Conservation (phyloP, 2,888 invertebrate species). For the Tenthredo livida region DNA sequence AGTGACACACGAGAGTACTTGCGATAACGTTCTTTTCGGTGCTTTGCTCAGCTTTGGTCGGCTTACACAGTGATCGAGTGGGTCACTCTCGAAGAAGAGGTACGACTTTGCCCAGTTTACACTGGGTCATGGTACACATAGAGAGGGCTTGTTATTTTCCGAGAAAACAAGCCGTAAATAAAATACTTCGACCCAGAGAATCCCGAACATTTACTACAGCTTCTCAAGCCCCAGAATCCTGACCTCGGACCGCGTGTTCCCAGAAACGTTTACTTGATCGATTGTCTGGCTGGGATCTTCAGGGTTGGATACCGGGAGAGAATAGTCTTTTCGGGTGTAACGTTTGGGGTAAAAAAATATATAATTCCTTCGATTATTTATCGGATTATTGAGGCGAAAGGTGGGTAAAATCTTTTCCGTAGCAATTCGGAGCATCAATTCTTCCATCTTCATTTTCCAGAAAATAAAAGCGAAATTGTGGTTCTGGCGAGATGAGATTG, state of each 20-base stretch:
- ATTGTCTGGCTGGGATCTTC: constrained; percentile 18
- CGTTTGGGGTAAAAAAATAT: not conserved
- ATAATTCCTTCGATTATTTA: constrained; percentile 15
- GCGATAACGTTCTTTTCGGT: constrained; percentile 52
- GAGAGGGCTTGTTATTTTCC: constrained; percentile 48
- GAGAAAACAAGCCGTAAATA: constrained; percentile 57
- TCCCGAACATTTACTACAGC: constrained; percentile 47
- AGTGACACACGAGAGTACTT: constrained; percentile 47
- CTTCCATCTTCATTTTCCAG: not conserved
- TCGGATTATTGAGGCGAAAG: not conserved
- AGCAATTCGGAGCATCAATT: not conserved
- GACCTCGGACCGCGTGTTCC: constrained; percentile 43
- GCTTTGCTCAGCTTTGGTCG: constrained; percentile 46
- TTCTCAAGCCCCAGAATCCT: constrained; percentile 39
- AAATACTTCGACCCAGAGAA: constrained; percentile 43
- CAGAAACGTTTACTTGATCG: constrained; percentile 28
- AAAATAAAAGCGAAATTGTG: constrained; percentile 31
- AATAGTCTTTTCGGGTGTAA: constrained; percentile 6
- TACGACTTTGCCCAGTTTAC: constrained; percentile 45
- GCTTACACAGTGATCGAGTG: constrained; percentile 55
- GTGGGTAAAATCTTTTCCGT: not conserved
- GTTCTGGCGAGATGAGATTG: constrained; percentile 34
- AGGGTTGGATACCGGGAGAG: not conserved
- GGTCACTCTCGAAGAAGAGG: constrained; percentile 52
- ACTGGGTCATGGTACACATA: constrained; percentile 48